Evolutionary conservation across 35 echinoderm and acorn worm genomes (phyloP).

Genomic region (Holothuria glaberrima): DNA sequence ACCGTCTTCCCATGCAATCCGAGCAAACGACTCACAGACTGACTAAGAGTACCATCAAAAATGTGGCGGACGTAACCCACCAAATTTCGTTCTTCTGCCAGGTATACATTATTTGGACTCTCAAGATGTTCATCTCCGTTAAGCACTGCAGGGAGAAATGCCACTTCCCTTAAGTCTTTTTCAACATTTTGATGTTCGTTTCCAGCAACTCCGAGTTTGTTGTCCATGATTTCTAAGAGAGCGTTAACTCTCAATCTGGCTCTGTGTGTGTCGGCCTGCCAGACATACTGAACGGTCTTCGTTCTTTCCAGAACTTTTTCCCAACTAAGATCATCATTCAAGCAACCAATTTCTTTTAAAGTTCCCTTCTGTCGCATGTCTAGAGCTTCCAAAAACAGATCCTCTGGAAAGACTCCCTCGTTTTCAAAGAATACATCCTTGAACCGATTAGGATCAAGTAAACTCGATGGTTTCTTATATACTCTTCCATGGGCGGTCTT

Average conservation of each 20-base stretch:
- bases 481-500: not conserved
- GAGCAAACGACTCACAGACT: not conserved
- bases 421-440: not conserved
- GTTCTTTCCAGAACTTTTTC: not conserved
- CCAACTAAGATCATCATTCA: not conserved
- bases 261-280: not conserved
- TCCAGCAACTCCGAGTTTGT: not conserved
- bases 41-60: not conserved
- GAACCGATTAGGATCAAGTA: not conserved
- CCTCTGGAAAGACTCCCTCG: not conserved
- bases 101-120: not conserved
- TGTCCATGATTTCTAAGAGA: not conserved
- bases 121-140: not conserved
- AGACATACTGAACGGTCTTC: not conserved
- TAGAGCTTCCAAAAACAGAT: not conserved
- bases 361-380: not conserved
- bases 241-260: not conserved
- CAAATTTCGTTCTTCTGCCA: not conserved
- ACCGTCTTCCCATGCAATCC: not conserved
- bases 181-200: not conserved
- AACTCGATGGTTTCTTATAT: not conserved
- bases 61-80: slow-evolving; percentile 5
- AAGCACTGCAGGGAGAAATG: slow-evolving; percentile 10
- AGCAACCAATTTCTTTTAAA: no score
- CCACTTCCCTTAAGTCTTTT: not conserved